These are phyloP conservation scores for Drosophila pseudoananassae DNA, from an alignment of 1,140 invertebrate genomes.

Conservation along the genomic window DNA sequence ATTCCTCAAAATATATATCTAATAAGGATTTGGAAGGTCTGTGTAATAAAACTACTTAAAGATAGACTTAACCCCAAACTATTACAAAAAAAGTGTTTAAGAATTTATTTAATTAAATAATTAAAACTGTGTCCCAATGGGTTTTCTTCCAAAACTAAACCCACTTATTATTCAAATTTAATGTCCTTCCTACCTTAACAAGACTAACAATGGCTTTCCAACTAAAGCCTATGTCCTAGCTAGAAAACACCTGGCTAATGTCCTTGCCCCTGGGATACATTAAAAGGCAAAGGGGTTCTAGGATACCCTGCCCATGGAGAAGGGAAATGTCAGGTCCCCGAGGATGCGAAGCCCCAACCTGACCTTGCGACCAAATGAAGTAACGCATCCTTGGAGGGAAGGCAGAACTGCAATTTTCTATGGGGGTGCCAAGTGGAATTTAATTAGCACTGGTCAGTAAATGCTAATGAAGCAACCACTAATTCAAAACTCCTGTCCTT, in stretches of 20 bases:
- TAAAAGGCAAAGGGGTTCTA: constrained; percentile 8
- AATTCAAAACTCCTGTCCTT: constrained; percentile 6
- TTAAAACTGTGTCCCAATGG: background rate
- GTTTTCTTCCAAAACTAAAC: background rate
- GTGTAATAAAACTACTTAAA: background rate
- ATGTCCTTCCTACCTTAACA: constrained; percentile 25
- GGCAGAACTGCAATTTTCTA: constrained; percentile 41
- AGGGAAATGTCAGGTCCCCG: constrained; percentile 61
- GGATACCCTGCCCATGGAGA: background rate
- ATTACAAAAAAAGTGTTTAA: too few relatives aligned
- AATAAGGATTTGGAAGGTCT: background rate
- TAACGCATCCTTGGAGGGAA: constrained; percentile 57
- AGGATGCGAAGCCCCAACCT: constrained; percentile 37
- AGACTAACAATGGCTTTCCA: background rate
- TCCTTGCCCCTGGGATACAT: constrained; percentile 27
- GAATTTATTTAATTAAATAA: constrained; percentile 4
- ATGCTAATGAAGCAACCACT: constrained; percentile 65
- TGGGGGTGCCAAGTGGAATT: constrained; percentile 43
- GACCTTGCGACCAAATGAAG: constrained; percentile 63
- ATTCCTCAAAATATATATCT: background rate
- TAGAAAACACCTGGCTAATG: constrained; percentile 25
- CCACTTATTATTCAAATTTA: constrained; percentile 10
- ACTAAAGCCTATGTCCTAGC: constrained; percentile 2
- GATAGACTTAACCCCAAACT: background rate
- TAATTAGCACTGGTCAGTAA: constrained; percentile 72